Evolutionary conservation across 2,888 invertebrate species (phyloP).

Genomic region (Aethes cnicana): DNA sequence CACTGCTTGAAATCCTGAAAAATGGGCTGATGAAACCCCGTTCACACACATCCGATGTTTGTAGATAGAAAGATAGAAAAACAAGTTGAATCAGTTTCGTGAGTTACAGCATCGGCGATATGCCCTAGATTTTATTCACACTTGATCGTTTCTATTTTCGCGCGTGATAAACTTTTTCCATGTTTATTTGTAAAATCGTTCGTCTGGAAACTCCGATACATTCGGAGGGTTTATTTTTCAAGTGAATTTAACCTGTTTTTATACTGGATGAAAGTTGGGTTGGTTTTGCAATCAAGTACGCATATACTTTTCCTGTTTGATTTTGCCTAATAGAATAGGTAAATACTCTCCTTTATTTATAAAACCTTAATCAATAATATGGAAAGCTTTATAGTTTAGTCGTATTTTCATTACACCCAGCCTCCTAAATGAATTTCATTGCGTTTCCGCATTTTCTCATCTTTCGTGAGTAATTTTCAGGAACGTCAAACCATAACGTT

Average conservation of each 20-base stretch:
- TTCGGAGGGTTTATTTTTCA: slow-evolving; percentile 12
- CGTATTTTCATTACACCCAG: too few relatives aligned
- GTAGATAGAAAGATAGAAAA: slow-evolving; percentile 6
- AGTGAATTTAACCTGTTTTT: slow-evolving; percentile 17
- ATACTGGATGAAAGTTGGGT: too few relatives aligned
- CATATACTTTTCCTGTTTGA: too few relatives aligned
- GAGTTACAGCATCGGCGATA: slow-evolving; percentile 11
- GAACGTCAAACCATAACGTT: too few relatives aligned
- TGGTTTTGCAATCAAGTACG: too few relatives aligned
- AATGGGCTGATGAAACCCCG: slow-evolving; percentile 27
- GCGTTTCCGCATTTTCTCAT: too few relatives aligned
- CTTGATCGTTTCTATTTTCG: slow-evolving; percentile 19
- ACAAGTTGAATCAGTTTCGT: not conserved
- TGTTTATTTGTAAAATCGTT: slow-evolving; percentile 22
- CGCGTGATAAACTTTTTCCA: slow-evolving; percentile 18
- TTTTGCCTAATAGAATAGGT: too few relatives aligned
- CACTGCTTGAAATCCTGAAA: slow-evolving; percentile 21
- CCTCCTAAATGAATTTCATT: too few relatives aligned
- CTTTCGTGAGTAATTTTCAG: too few relatives aligned
- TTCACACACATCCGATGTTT: slow-evolving; percentile 25
- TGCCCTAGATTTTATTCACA: slow-evolving; percentile 23
- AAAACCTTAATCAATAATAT: too few relatives aligned
- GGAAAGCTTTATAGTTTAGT: too few relatives aligned
- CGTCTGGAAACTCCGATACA: slow-evolving; percentile 21
- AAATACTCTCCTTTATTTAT: too few relatives aligned